Conservation (phyloP, 2,888 invertebrate species). For the Griposia aprilina region DNA sequence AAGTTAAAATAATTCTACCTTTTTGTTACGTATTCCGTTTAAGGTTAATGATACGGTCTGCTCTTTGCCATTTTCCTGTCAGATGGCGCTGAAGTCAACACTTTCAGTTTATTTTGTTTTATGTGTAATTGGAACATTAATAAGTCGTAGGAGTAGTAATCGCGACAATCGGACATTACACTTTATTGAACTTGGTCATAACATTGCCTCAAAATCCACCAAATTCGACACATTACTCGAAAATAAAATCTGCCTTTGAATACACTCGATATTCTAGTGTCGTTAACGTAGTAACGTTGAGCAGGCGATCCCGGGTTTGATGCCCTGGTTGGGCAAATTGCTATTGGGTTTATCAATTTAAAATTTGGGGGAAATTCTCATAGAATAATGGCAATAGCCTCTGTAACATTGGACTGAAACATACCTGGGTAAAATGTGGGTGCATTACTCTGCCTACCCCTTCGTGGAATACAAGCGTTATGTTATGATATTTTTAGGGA, state of each 20-base stretch:
- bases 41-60: too few species aligned
- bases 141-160: too few species aligned
- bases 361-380: too few species aligned
- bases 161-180: too few species aligned
- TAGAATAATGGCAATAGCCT: not conserved
- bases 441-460: not conserved
- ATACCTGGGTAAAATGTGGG: not conserved
- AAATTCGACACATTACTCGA: too few species aligned
- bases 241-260: too few species aligned
- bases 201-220: too few species aligned
- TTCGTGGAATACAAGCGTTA: fast-evolving
- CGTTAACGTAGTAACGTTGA: not conserved
- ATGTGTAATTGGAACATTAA: too few species aligned
- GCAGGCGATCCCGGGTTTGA: not conserved
- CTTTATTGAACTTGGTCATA: too few species aligned
- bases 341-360: not conserved
- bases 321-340: not conserved
- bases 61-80: too few species aligned
- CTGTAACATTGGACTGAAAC: not conserved
- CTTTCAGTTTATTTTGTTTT: too few species aligned
- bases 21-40: not conserved
- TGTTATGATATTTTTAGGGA: conserved; percentile 27
- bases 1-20: conserved; percentile 2
- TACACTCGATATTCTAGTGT: not conserved
- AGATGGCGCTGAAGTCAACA: too few species aligned